A percentile compares a stretch with the other conserved stretches of the same genome.
Evolutionary conservation across 1,140 invertebrate genomes (phyloP).

Genomic region (Thaumatotibia leucotreta): DNA sequence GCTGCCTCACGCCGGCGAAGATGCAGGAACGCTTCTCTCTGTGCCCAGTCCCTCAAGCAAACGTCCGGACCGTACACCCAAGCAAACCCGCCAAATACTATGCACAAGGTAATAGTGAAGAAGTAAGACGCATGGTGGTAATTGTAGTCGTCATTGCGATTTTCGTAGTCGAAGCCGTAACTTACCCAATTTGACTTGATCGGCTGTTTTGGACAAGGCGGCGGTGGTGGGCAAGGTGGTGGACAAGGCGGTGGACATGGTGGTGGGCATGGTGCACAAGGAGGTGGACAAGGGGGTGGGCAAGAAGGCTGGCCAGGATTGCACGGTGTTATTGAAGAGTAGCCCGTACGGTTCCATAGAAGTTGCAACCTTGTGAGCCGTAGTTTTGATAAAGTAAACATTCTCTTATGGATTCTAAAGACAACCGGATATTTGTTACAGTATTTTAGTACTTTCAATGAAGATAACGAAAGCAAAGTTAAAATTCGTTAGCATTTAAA

Average conservation of each 20-base stretch:
- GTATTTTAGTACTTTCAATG: background rate
- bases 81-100: conserved; percentile 80
- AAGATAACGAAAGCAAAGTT: too few relatives aligned
- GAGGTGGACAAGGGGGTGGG: background rate
- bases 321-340: background rate
- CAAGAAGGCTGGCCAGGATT: background rate
- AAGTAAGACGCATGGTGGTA: conserved; percentile 83
- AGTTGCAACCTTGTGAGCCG: background rate
- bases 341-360: background rate
- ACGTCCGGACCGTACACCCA: conserved; percentile 87
- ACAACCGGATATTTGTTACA: background rate
- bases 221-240: too few relatives aligned
- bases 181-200: conserved; percentile 84
- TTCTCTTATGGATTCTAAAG: background rate
- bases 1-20: conserved; percentile 89
- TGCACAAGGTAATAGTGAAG: conserved; percentile 80
- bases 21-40: conserved; percentile 94
- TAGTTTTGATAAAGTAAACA: background rate
- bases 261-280: too few relatives aligned
- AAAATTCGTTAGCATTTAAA: background rate
- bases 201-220: background rate
- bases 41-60: conserved; percentile 87
- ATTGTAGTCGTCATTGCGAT: conserved; percentile 82
- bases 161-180: conserved; percentile 84
- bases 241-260: background rate